These are phyloP conservation scores for Siphlonurus alternatus DNA, from an alignment of 2,888 invertebrate genomes.

Conservation along the genomic window DNA sequence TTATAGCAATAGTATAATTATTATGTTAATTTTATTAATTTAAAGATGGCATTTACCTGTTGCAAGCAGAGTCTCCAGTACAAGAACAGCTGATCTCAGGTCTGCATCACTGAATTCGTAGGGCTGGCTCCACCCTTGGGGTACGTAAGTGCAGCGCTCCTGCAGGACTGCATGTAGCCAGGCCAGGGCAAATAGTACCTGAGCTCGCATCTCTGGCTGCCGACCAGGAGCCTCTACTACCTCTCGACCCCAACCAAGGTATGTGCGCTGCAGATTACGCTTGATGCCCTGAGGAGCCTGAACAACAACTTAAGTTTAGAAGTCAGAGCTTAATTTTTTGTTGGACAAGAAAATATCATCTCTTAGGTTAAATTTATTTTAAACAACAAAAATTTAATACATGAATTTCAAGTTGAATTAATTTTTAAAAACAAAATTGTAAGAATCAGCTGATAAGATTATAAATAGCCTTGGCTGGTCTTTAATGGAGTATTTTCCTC, in stretches of 20 bases:
- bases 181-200: conserved; percentile 56
- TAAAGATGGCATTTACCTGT: conserved; percentile 17
- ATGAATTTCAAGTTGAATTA: too few species aligned
- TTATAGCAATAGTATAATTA: too few species aligned
- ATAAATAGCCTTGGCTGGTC: too few species aligned
- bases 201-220: conserved; percentile 16
- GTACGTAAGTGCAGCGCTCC: conserved; percentile 82
- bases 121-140: conserved; percentile 79
- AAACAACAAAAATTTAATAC: too few species aligned
- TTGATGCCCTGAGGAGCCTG: conserved; percentile 73
- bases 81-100: conserved; percentile 51
- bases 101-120: conserved; percentile 81
- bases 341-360: too few species aligned
- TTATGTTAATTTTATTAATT: background rate
- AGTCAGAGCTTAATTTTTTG: too few species aligned
- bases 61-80: conserved; percentile 34
- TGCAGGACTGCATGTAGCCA: conserved; percentile 80
- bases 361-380: too few species aligned
- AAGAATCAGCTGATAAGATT: too few species aligned
- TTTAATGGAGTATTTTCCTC: too few species aligned
- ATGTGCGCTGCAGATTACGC: conserved; percentile 57
- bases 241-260: conserved; percentile 46
- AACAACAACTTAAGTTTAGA: conserved; percentile 5
- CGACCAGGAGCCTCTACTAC: conserved; percentile 13
- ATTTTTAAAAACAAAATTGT: conserved; percentile 7